A percentile compares a stretch with the other conserved stretches of the same genome.
These are phyloP conservation scores for Montipora efflorescens DNA, from an alignment of 64 coral and sea anemone species.

Conservation along the genomic window DNA sequence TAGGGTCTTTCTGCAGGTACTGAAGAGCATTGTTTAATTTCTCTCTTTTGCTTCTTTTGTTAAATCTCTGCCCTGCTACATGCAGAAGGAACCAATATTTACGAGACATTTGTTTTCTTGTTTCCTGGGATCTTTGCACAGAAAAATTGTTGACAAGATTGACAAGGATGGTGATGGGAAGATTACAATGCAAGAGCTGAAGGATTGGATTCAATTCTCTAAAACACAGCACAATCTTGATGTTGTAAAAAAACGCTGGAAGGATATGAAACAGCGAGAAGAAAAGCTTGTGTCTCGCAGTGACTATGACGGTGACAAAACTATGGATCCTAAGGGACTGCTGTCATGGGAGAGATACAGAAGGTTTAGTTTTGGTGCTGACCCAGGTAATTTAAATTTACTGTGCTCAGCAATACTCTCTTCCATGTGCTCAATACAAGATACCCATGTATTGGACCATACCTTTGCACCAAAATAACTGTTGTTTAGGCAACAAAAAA, in stretches of 20 bases:
- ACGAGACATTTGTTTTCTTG: too few species aligned
- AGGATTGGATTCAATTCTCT: conserved; percentile 84
- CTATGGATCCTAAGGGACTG: conserved; percentile 23
- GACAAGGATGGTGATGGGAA: conserved; percentile 92
- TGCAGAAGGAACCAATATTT: too few species aligned
- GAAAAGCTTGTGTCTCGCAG: conserved; percentile 34
- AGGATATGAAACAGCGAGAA: conserved; percentile 63
- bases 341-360: conserved; percentile 75
- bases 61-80: too few species aligned
- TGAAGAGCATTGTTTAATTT: too few species aligned
- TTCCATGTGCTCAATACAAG: too few species aligned
- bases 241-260: conserved; percentile 67
- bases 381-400: conserved; percentile 3
- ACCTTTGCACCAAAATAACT: too few species aligned
- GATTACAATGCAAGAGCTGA: conserved; percentile 70
- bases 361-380: conserved; percentile 53
- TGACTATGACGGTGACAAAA: conserved; percentile 13
- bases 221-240: conserved; percentile 70
- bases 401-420: too few species aligned
- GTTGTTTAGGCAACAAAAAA: too few species aligned
- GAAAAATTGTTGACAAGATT: conserved; percentile 84
- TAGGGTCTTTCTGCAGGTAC: too few species aligned
- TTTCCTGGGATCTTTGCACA: conserved; percentile 4
- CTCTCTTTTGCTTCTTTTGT: too few species aligned
- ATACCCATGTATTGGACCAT: too few species aligned